phyloP scores from a whole-genome alignment of 2,888 invertebrate genomes.

The Aleiodes testaceus region DNA sequence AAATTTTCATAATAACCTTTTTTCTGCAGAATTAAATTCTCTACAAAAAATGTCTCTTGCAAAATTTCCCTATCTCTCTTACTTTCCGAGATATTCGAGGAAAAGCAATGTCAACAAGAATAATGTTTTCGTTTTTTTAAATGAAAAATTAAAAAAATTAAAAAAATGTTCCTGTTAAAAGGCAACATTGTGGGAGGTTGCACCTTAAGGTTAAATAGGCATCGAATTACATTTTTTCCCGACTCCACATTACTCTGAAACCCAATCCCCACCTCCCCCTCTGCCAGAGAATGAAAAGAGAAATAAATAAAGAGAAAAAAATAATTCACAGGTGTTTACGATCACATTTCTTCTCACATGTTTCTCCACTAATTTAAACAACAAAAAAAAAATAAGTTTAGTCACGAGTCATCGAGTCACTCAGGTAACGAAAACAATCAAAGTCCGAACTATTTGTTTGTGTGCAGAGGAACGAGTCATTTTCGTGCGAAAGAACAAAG shows the following conservation, averaged over 20 bases:
- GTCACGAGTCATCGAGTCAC: too few species aligned
- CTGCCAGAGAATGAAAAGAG: background rate
- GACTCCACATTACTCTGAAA: slow-evolving; percentile 17
- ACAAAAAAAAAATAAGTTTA: background rate
- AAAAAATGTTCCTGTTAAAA: background rate
- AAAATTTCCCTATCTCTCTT: too few species aligned
- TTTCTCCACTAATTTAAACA: background rate
- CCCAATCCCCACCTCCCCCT: background rate
- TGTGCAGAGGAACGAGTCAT: slow-evolving; percentile 11
- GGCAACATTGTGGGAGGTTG: slow-evolving; percentile 26
- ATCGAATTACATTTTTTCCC: slow-evolving; percentile 23
- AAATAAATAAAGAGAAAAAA: slow-evolving; percentile 17
- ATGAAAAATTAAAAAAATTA: background rate
- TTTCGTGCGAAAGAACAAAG: slow-evolving; percentile 20
- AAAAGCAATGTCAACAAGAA: too few species aligned
- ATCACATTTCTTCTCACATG: slow-evolving; percentile 29
- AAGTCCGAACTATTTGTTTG: too few species aligned
- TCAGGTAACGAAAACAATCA: too few species aligned
- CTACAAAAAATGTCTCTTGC: too few species aligned
- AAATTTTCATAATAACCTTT: too few species aligned
- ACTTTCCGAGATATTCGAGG: too few species aligned
- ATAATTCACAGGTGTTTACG: slow-evolving; percentile 26
- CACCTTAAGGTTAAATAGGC: slow-evolving; percentile 9
- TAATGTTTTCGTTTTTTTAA: too few species aligned
- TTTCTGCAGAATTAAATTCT: too few species aligned